Evolutionary conservation across 2,113 vertebrate species (phyloP), one percentile per base, ranked within the genome.

Genomic region (Hiodon alosoides): DNA sequence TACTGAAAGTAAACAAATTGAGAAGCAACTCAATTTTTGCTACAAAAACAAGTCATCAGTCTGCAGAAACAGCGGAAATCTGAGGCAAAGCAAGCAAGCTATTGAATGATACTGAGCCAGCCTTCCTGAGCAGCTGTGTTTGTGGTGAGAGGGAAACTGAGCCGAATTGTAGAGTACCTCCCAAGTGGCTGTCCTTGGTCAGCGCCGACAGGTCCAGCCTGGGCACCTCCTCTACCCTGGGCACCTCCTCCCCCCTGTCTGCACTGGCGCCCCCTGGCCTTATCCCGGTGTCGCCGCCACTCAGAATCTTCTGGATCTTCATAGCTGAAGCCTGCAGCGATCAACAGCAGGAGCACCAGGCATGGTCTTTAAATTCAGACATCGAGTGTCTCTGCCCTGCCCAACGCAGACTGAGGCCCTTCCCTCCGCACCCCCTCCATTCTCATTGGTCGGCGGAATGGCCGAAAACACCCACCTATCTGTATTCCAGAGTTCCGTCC

Each of bases 271-370:
- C 87, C 69, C 86, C 87, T 67, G 90, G 80, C 79, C 91, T 94
- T 71, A 81, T 82, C 31, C 54, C 51, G 78, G 82, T 79, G 84
- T 96, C 94, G 76, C 92, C 90, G 72, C 86, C 66, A 77, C 86
- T 86, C 67, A 92, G 86, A 78, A 89, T 91, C 84, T 98, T 96
- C 90, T 95, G 95, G 84, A 99, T 99, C 93, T 98, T 98, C 97
- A 99, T 98, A 76, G 80, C 83, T 67, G 91, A 82, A 81, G 85
- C 90, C 95, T 95, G 91, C 88, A 60, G 50, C 78, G 67, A 71
- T 62, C 52, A 68, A 55, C 7, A 3, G 54, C 54, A 66, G 11
- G 31, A 31, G 31, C 31, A 31, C 31, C 31, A 31, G 31, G 31
- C 31, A 31, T 31, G 31, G 31, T 31, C 31, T 31, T 31, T 31